Conservation (phyloP, 2,888 invertebrate species). For the Euplagia quadripunctaria region DNA sequence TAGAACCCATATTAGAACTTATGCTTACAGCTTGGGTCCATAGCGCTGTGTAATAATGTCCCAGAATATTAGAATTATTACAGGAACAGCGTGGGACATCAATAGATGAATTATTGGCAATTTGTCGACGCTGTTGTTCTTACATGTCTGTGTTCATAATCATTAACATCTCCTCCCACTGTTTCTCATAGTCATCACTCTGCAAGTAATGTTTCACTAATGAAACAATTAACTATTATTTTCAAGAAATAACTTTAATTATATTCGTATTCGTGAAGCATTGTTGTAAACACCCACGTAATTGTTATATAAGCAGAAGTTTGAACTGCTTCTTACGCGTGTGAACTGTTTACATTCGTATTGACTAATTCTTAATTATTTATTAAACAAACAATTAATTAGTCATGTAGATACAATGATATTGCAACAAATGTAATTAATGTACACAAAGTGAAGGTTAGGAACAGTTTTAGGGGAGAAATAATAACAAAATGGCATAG, state of each 20-base stretch:
- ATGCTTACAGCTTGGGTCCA: too few relatives aligned
- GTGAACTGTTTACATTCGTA: neutral
- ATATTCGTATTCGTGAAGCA: neutral
- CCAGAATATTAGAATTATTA: too few relatives aligned
- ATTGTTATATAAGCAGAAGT: neutral
- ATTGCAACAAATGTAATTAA: too few relatives aligned
- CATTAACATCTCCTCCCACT: slow-evolving; percentile 58
- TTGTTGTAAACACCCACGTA: neutral
- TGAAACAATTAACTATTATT: slow-evolving; percentile 72
- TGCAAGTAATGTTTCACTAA: slow-evolving; percentile 75
- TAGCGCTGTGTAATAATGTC: too few relatives aligned
- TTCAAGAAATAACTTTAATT: slow-evolving; percentile 45
- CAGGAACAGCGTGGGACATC: too few relatives aligned
- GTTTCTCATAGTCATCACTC: slow-evolving; percentile 71
- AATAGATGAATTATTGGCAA: too few relatives aligned
- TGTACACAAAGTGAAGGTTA: neutral
- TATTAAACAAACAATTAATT: neutral
- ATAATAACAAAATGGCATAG: too few relatives aligned
- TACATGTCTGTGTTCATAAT: slow-evolving; percentile 28
- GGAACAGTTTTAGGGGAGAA: too few relatives aligned
- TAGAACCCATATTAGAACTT: too few relatives aligned
- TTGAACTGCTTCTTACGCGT: neutral
- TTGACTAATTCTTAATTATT: neutral
- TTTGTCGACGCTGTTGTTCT: too few relatives aligned
- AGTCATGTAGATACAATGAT: neutral